Base-by-base conservation (phyloP, 2,113 vertebrate species). In the Lepisosteus osseus region DNA sequence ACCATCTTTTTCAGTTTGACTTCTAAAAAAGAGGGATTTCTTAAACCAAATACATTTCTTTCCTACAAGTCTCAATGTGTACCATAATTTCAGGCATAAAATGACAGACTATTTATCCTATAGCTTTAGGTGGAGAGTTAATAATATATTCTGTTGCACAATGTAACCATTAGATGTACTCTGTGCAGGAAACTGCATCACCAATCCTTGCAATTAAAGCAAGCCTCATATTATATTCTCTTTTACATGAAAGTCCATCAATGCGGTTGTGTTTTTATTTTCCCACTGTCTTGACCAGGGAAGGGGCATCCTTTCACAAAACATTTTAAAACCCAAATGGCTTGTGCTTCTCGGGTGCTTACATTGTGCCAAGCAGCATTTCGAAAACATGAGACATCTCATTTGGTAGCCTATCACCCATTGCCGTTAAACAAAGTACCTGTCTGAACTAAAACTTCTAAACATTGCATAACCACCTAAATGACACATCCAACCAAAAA, bases 141-240 rank as follows among this genome's bases (percentile, higher is more conserved):
- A 91, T 90, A 83, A 90, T 82, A 90, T 64, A 66, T 79, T 86
- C 80, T 73, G 76, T 81, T 61, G 82, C 78, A 83, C 80, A 86
- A 87, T 82, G 9, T 88, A 83, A 83, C 89, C 88, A 90, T 91
- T 90, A 90, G 83, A 83, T 84, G 78, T 82, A 83, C 72, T 66
- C 74, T 79, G 79, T 70, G 78, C 85, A 90, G 89, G 87, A 87
- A 51, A 85, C 79, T 81, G 80, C 74, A 87, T 81, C 79, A 83
- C 80, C 5, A 51, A 77, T 85, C 86, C 89, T 88, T 90, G 86
- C 91, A 85, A 91, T 91, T 90, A 92, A 61, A 72, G 77, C 74
- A 75, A 84, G 83, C 87, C 88, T 87, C 90, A 85, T 91, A 43
- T 51, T 9, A 51, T 51, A 51, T 51, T 51, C 47, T 9, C 9